Evolutionary conservation across 2,888 invertebrate species (phyloP).

Genomic region (Chaitophorus viminalis): DNA sequence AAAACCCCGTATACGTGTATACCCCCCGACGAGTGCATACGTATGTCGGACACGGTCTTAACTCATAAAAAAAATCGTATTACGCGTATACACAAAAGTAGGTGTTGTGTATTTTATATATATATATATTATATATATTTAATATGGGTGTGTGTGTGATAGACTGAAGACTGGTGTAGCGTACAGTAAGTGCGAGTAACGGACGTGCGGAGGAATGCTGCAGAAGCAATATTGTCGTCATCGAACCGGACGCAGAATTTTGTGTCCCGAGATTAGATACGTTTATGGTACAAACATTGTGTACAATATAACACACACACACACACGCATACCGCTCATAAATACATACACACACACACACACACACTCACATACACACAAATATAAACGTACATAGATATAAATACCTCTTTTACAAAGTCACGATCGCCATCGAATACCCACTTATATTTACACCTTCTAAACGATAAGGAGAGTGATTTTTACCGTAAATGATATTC

Average conservation of each 20-base stretch:
- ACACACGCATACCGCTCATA: too few species aligned
- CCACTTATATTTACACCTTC: neutral
- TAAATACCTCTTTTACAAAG: neutral
- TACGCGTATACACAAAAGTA: neutral
- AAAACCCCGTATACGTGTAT: too few species aligned
- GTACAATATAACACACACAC: too few species aligned
- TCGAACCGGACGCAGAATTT: neutral
- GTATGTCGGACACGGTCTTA: neutral
- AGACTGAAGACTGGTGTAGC: too few species aligned
- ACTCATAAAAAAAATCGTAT: neutral
- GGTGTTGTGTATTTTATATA: neutral
- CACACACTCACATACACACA: too few species aligned
- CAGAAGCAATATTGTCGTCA: neutral
- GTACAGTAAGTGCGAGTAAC: neutral
- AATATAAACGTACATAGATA: too few species aligned
- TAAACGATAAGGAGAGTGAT: slow-evolving; percentile 24
- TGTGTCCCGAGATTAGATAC: neutral
- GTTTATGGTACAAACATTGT: neutral
- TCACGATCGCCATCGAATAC: neutral
- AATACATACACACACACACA: too few species aligned
- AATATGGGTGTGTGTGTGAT: too few species aligned
- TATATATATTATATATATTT: too few species aligned
- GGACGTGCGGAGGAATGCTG: neutral
- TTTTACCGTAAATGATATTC: neutral
- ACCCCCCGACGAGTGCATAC: neutral